Base-by-base conservation (phyloP, 1,140 invertebrate genomes). In the Armadillidium nasatum region DNA sequence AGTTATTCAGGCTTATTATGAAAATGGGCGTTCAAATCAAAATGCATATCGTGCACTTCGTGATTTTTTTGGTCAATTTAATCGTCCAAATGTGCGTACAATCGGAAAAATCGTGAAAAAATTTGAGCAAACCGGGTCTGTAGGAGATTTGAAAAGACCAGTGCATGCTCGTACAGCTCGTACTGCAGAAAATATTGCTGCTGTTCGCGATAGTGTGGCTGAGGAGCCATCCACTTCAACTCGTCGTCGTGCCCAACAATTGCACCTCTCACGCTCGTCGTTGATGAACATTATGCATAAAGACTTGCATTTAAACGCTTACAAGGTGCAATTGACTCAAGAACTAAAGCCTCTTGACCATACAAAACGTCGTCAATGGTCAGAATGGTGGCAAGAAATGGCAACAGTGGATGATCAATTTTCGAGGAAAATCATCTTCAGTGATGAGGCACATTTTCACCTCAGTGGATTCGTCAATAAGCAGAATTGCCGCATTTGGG, bases 401-500 rank as follows among this genome's bases (percentile, higher is more conserved):
- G 7, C 15, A n/a, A n/a, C 60, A 66, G 21, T 22, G 60, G 15
- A n/a, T 22, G 60, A 22, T 33, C 33, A 33, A 33, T 71, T 71
- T 71, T 71, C n/a, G 83, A 85, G 74, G 80, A 83, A 21, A 11
- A 73, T 81, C 23, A 78, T 80, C 71, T 73, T 82, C 19, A 82
- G 76, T 71, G 76, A 82, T 76, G 79, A 83, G 33, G 80, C 79
- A 10, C 80, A 83, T 79, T 82, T 83, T 79, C 78, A 81, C 7
- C 78, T 82, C 43, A 70, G 67, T 78, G 78, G 80, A 46, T 82
- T 78, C 69, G 77, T 83, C 45, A 83, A 83, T 78, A 44, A 75
- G 15, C 81, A 83, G 81, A 83, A 82, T 78, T 83, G 79, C 43
- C 80, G 76, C 46, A 78, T 83, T 83, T 83, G 82, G 81, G 80